Base-by-base conservation (phyloP, 1,140 invertebrate genomes). In the Drosophila hydei region DNA sequence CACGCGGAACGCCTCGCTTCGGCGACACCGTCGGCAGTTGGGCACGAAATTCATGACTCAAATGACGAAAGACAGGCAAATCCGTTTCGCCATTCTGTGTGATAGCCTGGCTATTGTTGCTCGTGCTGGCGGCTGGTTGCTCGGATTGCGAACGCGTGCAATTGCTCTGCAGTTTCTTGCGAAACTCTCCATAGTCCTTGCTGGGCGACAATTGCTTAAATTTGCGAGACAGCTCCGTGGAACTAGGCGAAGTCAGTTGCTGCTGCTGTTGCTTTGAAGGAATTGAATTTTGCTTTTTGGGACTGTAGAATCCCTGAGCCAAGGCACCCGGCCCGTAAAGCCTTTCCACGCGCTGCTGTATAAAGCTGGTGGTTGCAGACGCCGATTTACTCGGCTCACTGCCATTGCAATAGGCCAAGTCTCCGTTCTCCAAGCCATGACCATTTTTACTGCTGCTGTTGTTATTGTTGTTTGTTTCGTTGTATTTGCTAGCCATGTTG, bases 271-370 rank as follows among this genome's bases (percentile, higher is more conserved):
- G 33, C 30, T 21, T 48, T n/a, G 25, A 27, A 9, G 61, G 36
- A 14, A 61, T 69, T 1, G 51, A 18, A 6, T 59, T 52, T 14
- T 74, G 73, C 42, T 60, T 94, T 70, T 94, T 95, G 42, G 94
- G 94, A 67, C 95, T 95, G 83, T 96, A 96, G 80, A 97, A 97
- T 6, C 95, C 96, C 89, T 96, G 95, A 3, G 96, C 96, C 6
- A 97, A 84, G 11, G 96, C 96, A 21, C 96, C 96, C 0, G 96
- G 96, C 0, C 97, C 97, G 90, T 97, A 98, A 0, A 98, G 91
- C 61, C 96, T 93, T 84, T 98, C 97, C 1, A 98, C 96, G 36
- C 96, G 93, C 88, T 97, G 96, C 89, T 97, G 95, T 27, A 98
- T 97, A 72, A 97, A 96, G 30, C 96, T 97, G 61, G 50, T 77